Evolutionary conservation across 2,113 vertebrate genomes (phyloP).

Genomic region (Eurystomus gularis): DNA sequence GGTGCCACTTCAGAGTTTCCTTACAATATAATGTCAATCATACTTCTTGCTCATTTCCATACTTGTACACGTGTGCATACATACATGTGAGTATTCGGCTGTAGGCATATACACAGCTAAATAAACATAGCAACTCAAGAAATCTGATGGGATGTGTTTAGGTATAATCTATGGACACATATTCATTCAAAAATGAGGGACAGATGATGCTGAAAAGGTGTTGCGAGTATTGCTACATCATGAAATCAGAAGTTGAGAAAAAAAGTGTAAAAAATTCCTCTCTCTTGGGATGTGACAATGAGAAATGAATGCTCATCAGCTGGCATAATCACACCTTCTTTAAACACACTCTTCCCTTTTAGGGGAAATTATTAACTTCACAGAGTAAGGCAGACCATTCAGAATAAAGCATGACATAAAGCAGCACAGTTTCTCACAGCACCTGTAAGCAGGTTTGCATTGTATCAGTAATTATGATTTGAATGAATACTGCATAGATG

Average conservation of each 20-base stretch:
- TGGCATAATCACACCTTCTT: constrained; percentile 4
- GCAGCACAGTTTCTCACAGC: background rate
- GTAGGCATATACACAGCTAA: background rate
- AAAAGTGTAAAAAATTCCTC: background rate
- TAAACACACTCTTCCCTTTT: background rate
- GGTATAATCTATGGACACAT: background rate
- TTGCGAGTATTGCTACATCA: background rate
- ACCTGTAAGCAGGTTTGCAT: constrained; percentile 13
- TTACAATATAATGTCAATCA: background rate
- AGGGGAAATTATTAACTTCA: constrained; percentile 12
- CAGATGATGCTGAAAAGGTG: background rate
- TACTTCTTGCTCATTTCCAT: background rate
- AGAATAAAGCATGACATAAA: background rate
- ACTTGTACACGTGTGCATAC: no score
- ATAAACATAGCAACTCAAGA: background rate
- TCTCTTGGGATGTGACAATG: background rate
- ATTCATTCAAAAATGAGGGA: background rate
- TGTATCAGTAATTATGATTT: constrained; percentile 34
- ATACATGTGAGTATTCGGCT: background rate
- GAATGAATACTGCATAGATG: constrained; percentile 26
- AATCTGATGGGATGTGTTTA: background rate
- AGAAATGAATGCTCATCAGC: constrained; percentile 25
- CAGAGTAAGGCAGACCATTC: background rate
- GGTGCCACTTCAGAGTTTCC: background rate
- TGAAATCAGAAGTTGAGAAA: background rate